A percentile compares a stretch with the other conserved stretches of the same genome.
These are phyloP conservation scores for Oreochromis spilurus DNA, from an alignment of 2,113 vertebrate genomes.

Conservation along the genomic window DNA sequence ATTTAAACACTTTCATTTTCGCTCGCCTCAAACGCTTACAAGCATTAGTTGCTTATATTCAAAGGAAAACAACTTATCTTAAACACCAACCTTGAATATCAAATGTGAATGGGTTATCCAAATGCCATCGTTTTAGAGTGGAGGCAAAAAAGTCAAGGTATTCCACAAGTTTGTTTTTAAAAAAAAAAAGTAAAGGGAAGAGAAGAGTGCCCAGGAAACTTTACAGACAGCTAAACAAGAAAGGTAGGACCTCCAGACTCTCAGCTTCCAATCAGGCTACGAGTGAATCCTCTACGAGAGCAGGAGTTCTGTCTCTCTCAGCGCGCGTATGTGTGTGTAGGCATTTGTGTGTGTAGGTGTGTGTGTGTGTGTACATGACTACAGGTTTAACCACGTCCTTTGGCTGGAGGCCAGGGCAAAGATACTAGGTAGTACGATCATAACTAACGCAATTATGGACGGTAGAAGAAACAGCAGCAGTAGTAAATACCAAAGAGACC, in stretches of 20 bases:
- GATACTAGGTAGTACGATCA: slow-evolving; percentile 77
- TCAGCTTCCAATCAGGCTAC: slow-evolving; percentile 41
- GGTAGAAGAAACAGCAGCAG: slow-evolving; percentile 45
- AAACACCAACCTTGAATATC: slow-evolving; percentile 28
- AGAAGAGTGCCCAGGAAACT: neutral
- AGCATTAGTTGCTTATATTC: neutral
- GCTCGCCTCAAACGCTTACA: neutral
- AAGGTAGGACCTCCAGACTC: slow-evolving; percentile 16
- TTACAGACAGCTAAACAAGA: slow-evolving; percentile 4
- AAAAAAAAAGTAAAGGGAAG: neutral
- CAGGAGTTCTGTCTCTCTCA: slow-evolving; percentile 29
- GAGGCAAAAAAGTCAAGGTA: neutral
- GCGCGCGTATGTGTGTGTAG: neutral
- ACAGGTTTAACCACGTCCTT: slow-evolving; percentile 37
- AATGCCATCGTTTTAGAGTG: neutral
- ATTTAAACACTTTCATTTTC: neutral
- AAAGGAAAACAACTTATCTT: neutral
- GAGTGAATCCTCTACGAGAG: slow-evolving; percentile 28
- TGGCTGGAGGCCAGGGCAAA: slow-evolving; percentile 77
- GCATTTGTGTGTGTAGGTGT: neutral
- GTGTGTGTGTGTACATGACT: slow-evolving; percentile 1
- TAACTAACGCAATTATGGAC: slow-evolving; percentile 68
- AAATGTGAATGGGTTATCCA: slow-evolving; percentile 9
- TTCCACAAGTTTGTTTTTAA: slow-evolving; percentile 18
- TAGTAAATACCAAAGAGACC: slow-evolving; percentile 40